Conservation (phyloP, 2,888 invertebrate genomes). For the Acrobasis consociella region DNA sequence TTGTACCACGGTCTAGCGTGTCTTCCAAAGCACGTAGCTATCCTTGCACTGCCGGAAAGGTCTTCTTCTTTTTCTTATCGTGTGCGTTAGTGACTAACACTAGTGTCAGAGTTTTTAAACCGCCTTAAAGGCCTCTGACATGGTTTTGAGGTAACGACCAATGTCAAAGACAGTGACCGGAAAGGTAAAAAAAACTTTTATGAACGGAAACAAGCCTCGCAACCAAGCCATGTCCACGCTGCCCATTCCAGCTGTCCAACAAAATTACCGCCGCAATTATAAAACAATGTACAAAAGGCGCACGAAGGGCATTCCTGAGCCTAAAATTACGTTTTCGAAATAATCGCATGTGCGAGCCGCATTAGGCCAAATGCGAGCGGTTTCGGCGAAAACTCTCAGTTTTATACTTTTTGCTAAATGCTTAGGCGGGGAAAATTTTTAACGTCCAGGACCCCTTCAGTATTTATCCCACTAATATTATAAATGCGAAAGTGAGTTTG, state of each 20-base stretch:
- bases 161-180: too few relatives aligned
- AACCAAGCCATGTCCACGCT: constrained; percentile 6
- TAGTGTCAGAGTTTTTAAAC: too few relatives aligned
- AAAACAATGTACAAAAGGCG: constrained; percentile 17
- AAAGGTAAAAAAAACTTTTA: not conserved
- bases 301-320: constrained; percentile 20
- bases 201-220: not conserved
- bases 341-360: constrained; percentile 40
- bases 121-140: too few relatives aligned
- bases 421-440: not conserved
- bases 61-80: too few relatives aligned
- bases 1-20: too few relatives aligned
- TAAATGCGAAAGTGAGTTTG: too few relatives aligned
- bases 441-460: not conserved
- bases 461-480: too few relatives aligned
- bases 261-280: constrained; percentile 14
- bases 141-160: too few relatives aligned
- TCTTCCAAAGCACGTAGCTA: too few relatives aligned
- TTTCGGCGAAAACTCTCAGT: constrained; percentile 41
- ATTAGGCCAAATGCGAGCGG: constrained; percentile 39
- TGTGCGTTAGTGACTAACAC: too few relatives aligned
- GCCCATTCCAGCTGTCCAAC: constrained; percentile 5
- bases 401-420: constrained; percentile 16
- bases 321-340: constrained; percentile 29
- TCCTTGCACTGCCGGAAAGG: too few relatives aligned